Evolutionary conservation across 2,888 invertebrate genomes (phyloP), one percentile per base, ranked within the genome.

Genomic region (Drosophila algonquin): DNA sequence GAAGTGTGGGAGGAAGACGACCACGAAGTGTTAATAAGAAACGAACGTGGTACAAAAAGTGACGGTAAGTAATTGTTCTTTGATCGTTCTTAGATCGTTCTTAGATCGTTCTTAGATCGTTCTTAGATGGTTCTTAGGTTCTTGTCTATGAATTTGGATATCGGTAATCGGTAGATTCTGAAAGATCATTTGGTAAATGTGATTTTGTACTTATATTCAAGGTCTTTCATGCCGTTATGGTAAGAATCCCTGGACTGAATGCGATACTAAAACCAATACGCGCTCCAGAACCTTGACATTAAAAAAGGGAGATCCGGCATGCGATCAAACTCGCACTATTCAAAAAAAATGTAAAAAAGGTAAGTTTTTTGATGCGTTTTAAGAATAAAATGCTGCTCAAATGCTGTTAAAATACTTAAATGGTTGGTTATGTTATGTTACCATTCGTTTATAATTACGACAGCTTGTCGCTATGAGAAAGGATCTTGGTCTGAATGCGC

Each of bases 271-370:
- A 92, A 95, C 96, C 73, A 97, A 97, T 92, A 95, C 95, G 90
- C 94, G 97, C 82, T 95, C 96, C 59, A 94, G 97, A 81, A 96
- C 96, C 74, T 93, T 97, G 81, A 97, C 96, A 32, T 93, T 98
- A 89, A 97, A 97, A 93, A 97, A 96, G 91, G 97, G 97, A 46
- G 96, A 97, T 91, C 94, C 95, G 73, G 94, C 94, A 82, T 97
- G 97, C 92, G 97, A 97, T 91, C 94, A 94, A 79, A 95, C 95
- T 84, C 97, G 97, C 93, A 96, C 95, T 73, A 96, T 97, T 85
- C 96, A 96, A 92, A 97, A 97, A 93, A 97, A 97, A 91, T 97
- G 97, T 95, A 97, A 97, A 94, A 97, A 97, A 94, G 96, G 97
- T 97, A 93, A 91, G 88, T 80, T 30, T 12, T n/a, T n/a, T 14